Percentiles rank a stretch among this genome's conserved stretches.
Conservation (phyloP, 2,797 vertebrate genomes). For the Lutjanus argentimaculatus region DNA sequence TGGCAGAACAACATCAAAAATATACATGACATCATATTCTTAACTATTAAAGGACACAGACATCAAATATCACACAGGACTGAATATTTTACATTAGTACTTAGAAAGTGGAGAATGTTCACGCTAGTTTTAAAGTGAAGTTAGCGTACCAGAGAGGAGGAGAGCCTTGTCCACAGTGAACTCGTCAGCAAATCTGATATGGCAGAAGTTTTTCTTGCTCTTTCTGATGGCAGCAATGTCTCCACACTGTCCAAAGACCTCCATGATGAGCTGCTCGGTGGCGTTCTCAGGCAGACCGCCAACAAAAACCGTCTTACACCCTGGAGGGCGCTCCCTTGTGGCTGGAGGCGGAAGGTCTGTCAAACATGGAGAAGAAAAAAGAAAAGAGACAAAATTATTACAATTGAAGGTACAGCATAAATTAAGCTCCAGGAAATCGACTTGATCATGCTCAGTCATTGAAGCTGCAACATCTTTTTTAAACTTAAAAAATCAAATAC, state of each 20-base stretch:
- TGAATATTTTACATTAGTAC: not conserved
- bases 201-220: conserved; percentile 93
- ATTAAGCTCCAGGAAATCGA: not conserved
- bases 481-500: not conserved
- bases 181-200: conserved; percentile 92
- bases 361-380: conserved; percentile 34
- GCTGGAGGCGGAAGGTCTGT: conserved; percentile 86
- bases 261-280: conserved; percentile 90
- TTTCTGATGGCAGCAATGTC: conserved; percentile 92
- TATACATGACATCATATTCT: not conserved
- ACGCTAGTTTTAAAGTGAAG: not conserved
- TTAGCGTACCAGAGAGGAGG: conserved; percentile 88
- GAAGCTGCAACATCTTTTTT: not conserved
- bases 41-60: not conserved
- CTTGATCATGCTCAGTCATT: not conserved
- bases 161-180: conserved; percentile 92
- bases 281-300: conserved; percentile 90
- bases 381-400: conserved; percentile 14
- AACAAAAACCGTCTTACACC: conserved; percentile 93
- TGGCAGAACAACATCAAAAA: not conserved
- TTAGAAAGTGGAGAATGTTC: not conserved
- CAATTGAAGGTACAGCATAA: not conserved
- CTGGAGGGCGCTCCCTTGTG: conserved; percentile 90
- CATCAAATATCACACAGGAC: not conserved
- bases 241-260: conserved; percentile 92